A percentile compares a stretch with the other conserved stretches of the same genome.
Evolutionary conservation across 2,113 vertebrate species (phyloP).

Genomic region (Burhinus oedicnemus): DNA sequence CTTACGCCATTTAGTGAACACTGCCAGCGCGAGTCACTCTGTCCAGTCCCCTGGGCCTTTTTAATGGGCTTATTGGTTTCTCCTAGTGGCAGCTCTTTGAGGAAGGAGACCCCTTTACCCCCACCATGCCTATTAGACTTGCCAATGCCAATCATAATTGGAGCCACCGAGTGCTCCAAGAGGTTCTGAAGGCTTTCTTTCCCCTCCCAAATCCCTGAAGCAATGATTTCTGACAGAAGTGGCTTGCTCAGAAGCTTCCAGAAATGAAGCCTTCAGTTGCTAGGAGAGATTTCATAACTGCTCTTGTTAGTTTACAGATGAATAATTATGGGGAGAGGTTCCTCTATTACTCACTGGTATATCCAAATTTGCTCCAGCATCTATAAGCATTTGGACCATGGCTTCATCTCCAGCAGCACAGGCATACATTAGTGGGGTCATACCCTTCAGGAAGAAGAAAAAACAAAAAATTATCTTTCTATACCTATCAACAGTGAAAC

Average conservation of each 20-base stretch:
- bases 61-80: neutral
- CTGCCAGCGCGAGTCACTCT: neutral
- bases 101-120: neutral
- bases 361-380: slow-evolving; percentile 92
- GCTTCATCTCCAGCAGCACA: slow-evolving; percentile 96
- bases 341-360: slow-evolving; percentile 72
- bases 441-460: slow-evolving; percentile 76
- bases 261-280: neutral
- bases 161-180: neutral
- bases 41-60: neutral
- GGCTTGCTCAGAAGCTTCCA: neutral
- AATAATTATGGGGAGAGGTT: neutral
- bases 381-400: slow-evolving; percentile 97
- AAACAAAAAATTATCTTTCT: neutral
- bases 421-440: slow-evolving; percentile 97
- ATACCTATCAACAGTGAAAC: neutral
- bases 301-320: neutral
- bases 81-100: neutral
- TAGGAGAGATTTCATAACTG: neutral
- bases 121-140: neutral
- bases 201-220: neutral
- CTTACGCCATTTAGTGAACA: neutral
- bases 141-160: neutral
- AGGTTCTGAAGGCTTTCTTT: neutral
- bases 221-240: neutral